Evolutionary conservation across 1,140 invertebrate species (phyloP).

Genomic region (Saxidomus purpurata): DNA sequence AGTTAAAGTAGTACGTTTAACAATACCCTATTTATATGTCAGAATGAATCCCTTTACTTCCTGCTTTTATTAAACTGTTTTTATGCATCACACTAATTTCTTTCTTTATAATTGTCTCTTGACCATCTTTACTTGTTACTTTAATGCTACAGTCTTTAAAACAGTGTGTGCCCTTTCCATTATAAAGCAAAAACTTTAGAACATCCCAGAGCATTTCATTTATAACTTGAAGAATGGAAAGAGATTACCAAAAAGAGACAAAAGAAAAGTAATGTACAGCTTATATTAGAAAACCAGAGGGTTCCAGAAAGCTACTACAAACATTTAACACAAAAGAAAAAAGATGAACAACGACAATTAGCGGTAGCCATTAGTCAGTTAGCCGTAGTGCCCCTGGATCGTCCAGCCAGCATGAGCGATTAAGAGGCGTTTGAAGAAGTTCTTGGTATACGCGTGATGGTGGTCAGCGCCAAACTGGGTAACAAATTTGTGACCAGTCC

Average conservation of each 20-base stretch:
- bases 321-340: background rate
- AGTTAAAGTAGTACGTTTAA: too few species aligned
- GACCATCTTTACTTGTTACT: too few species aligned
- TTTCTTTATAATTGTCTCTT: too few species aligned
- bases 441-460: background rate
- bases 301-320: background rate
- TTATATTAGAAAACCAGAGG: conserved; percentile 7
- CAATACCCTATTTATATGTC: too few species aligned
- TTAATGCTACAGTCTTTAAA: too few species aligned
- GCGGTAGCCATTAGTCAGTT: background rate
- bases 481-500: conserved; percentile 21
- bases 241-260: background rate
- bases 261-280: conserved; percentile 12
- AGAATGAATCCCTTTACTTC: too few species aligned
- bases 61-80: too few species aligned
- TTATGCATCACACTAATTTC: too few species aligned
- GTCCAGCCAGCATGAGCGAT: background rate
- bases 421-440: background rate
- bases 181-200: too few species aligned
- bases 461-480: background rate
- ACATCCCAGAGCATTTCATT: too few species aligned
- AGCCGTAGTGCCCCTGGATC: background rate
- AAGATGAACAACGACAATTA: background rate
- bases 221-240: conserved; percentile 18
- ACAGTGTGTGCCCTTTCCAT: too few species aligned